A percentile compares a stretch with the other conserved stretches of the same genome.
Evolutionary conservation across 1,140 invertebrate genomes (phyloP).

Genomic region (Dufourea novaeangliae): DNA sequence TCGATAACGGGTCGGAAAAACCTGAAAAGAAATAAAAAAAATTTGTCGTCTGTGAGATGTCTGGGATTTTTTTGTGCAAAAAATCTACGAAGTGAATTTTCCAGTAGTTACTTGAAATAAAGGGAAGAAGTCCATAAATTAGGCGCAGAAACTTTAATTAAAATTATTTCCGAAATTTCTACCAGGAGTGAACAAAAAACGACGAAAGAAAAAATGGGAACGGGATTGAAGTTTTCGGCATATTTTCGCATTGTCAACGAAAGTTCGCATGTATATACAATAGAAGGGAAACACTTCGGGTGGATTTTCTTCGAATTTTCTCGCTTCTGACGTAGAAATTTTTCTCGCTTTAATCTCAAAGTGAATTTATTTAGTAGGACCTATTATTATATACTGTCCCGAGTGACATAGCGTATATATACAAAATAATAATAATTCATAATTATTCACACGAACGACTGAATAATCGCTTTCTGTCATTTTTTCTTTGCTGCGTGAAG

Average conservation of each 20-base stretch:
- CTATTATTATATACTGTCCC: conserved; percentile 39
- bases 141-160: conserved; percentile 10
- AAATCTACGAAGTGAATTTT: conserved; percentile 19
- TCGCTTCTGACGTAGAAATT: conserved; percentile 44
- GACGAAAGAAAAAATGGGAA: conserved; percentile 7
- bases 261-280: conserved; percentile 11
- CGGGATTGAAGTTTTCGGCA: conserved; percentile 27
- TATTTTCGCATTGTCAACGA: conserved; percentile 42
- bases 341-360: conserved; percentile 39
- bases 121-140: conserved; percentile 1
- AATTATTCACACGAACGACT: conserved; percentile 41
- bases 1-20: conserved; percentile 8
- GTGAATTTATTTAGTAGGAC: conserved; percentile 37
- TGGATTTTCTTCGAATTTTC: conserved; percentile 37
- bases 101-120: neutral
- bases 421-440: conserved; percentile 33
- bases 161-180: conserved; percentile 34
- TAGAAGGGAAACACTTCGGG: conserved; percentile 7
- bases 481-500: neutral
- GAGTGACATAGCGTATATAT: conserved; percentile 32
- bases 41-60: neutral
- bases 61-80: neutral
- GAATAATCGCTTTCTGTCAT: conserved; percentile 36
- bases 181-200: conserved; percentile 16
- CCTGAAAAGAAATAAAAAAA: conserved; percentile 21